phyloP scores from a whole-genome alignment of 2,113 vertebrate genomes.

The Coptodon rendalli region DNA sequence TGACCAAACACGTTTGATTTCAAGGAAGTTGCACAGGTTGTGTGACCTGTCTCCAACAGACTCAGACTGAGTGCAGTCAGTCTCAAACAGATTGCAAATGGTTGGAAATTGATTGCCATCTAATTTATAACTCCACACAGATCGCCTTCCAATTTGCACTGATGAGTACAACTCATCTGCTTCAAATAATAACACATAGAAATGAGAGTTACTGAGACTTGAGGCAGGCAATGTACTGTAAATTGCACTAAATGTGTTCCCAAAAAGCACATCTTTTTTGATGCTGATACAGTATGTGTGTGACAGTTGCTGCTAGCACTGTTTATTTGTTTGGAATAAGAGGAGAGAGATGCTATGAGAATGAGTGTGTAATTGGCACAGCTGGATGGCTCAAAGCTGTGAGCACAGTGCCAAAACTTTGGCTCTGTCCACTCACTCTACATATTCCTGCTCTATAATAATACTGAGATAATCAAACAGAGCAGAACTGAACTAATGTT shows the following conservation, averaged over 20 bases:
- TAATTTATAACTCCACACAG: neutral
- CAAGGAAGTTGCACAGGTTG: neutral
- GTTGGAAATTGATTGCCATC: neutral
- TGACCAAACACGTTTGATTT: neutral
- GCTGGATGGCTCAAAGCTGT: neutral
- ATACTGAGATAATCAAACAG: neutral
- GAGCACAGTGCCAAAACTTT: neutral
- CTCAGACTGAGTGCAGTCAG: accelerated
- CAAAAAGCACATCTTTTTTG: neutral
- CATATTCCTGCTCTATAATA: neutral
- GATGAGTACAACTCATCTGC: neutral
- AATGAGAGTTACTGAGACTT: neutral
- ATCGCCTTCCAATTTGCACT: neutral
- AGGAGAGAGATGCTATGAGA: neutral
- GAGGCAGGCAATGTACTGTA: neutral
- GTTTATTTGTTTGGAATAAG: neutral
- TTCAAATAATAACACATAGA: neutral
- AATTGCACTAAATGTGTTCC: neutral
- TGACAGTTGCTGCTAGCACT: neutral
- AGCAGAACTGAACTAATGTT: neutral
- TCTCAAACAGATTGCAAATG: neutral
- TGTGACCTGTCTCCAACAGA: neutral
- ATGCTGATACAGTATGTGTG: neutral
- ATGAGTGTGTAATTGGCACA: neutral
- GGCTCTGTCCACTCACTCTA: neutral